Percentiles rank a stretch among this genome's conserved stretches.
These are phyloP conservation scores for Aleiodes sp. DNA, from an alignment of 1,140 invertebrate genomes.

Conservation along the genomic window DNA sequence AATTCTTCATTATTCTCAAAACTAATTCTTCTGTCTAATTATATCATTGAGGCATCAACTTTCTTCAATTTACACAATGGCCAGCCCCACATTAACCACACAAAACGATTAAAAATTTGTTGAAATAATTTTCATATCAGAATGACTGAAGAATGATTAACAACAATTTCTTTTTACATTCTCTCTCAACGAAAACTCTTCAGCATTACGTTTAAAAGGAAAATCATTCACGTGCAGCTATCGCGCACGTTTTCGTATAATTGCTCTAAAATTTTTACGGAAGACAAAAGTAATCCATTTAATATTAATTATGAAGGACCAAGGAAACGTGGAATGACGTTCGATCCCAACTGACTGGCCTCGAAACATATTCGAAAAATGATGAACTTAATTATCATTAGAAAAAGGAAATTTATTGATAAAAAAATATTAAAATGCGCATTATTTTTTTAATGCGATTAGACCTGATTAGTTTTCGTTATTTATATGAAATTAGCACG, in stretches of 20 bases:
- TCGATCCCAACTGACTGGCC: constrained; percentile 23
- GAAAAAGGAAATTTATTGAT: too few species aligned
- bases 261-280: too few species aligned
- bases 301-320: constrained; percentile 19
- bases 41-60: not conserved
- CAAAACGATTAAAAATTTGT: not conserved
- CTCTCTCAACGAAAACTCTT: too few species aligned
- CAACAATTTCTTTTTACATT: too few species aligned
- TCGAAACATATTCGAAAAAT: constrained; percentile 28
- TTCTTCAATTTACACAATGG: not conserved
- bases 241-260: too few species aligned
- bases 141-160: too few species aligned
- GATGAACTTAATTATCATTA: not conserved
- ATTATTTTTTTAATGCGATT: not conserved
- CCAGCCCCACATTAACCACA: not conserved
- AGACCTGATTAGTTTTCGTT: not conserved
- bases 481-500: not conserved
- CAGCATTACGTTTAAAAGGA: too few species aligned
- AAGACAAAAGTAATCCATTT: too few species aligned
- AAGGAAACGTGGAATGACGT: not conserved
- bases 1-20: too few species aligned
- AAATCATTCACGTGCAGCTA: too few species aligned
- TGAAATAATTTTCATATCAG: too few species aligned
- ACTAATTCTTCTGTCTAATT: not conserved
- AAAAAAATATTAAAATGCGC: not conserved